A percentile compares a stretch with the other conserved stretches of the same genome.
Conservation (phyloP, 2,113 vertebrate genomes). For the Jacana jacana region DNA sequence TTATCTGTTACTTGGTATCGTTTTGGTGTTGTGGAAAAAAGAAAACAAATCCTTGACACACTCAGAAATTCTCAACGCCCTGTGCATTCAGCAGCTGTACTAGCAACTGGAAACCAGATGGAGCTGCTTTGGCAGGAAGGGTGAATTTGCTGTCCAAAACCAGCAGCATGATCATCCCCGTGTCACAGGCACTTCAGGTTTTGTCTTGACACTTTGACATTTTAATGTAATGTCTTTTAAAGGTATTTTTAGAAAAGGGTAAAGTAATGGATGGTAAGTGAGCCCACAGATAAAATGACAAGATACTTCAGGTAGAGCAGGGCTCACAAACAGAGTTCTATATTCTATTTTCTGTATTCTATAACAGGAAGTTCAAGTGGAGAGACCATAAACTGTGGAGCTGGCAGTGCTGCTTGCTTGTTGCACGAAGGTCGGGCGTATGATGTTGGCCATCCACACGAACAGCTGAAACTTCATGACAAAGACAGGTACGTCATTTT, state of each 20-base stretch:
- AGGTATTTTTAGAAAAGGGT: background rate
- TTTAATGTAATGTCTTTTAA: background rate
- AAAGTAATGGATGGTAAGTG: background rate
- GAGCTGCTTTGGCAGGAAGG: background rate
- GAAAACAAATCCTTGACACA: background rate
- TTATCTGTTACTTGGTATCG: background rate
- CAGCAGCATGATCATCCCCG: background rate
- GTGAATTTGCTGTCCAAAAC: background rate
- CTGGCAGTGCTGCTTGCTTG: conserved; percentile 86
- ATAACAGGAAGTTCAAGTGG: conserved; percentile 33
- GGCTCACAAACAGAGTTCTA: background rate
- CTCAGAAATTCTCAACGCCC: background rate
- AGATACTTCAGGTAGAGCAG: background rate
- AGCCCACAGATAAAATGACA: background rate
- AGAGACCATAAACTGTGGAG: conserved; percentile 72
- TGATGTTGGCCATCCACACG: conserved; percentile 82
- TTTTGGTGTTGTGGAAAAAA: background rate
- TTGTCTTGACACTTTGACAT: background rate
- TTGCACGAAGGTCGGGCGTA: conserved; percentile 59
- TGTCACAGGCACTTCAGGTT: background rate
- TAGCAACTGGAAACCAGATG: background rate
- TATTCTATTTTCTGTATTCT: background rate
- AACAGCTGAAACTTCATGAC: conserved; percentile 72
- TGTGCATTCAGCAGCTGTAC: background rate
- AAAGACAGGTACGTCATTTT: conserved; percentile 80